Percentiles rank a stretch among this genome's conserved stretches.
phyloP scores from a whole-genome alignment of 2,797 vertebrate species.

The Erethizon dorsatum region DNA sequence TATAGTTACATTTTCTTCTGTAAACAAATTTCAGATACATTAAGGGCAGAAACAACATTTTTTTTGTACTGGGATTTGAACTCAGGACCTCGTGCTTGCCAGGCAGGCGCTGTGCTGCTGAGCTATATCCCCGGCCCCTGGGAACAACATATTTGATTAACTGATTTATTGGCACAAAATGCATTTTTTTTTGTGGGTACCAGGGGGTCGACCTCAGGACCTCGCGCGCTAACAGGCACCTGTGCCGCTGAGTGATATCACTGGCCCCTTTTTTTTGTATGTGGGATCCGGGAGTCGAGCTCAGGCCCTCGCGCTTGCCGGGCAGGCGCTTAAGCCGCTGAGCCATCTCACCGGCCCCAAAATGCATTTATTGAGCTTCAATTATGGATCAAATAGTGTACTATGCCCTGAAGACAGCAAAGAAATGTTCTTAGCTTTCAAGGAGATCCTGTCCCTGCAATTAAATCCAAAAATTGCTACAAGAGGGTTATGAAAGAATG shows the following conservation, averaged over 20 bases:
- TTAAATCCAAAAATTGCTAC: slow-evolving; percentile 59
- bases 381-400: slow-evolving; percentile 61
- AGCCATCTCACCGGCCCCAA: background rate
- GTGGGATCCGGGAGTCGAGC: too few species aligned
- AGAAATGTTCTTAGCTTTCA: slow-evolving; percentile 62
- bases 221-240: too few species aligned
- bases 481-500: slow-evolving; percentile 57
- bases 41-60: slow-evolving; percentile 48
- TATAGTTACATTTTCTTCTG: slow-evolving; percentile 17
- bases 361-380: slow-evolving; percentile 66
- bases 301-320: too few species aligned
- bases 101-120: too few species aligned
- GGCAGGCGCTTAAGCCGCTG: too few species aligned
- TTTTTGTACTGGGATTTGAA: too few species aligned
- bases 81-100: too few species aligned
- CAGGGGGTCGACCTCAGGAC: too few species aligned
- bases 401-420: slow-evolving; percentile 62
- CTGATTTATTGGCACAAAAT: slow-evolving; percentile 57
- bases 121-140: too few species aligned
- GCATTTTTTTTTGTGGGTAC: background rate
- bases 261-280: too few species aligned
- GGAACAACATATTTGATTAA: slow-evolving; percentile 71
- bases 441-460: slow-evolving; percentile 56
- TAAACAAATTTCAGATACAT: slow-evolving; percentile 62
- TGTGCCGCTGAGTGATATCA: too few species aligned